A percentile compares a stretch with the other conserved stretches of the same genome.
These are phyloP conservation scores for Whitmania pigra DNA, from an alignment of 1,140 invertebrate genomes.

Conservation along the genomic window DNA sequence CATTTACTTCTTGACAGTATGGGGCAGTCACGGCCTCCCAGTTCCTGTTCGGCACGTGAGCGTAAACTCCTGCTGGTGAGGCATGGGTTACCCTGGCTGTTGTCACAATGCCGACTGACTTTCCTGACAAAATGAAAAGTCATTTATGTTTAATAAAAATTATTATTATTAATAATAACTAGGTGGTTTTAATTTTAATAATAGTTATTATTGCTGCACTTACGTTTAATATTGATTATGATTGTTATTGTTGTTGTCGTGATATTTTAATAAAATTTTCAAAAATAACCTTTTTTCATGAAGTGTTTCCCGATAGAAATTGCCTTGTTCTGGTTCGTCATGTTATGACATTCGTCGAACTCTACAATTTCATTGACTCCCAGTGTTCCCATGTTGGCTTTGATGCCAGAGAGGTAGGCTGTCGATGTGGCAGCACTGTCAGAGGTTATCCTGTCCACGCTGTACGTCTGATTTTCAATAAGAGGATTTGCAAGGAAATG, in stretches of 20 bases:
- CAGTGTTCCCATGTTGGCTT: slow-evolving; percentile 63
- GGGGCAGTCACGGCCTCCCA: slow-evolving; percentile 35
- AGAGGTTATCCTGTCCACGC: slow-evolving; percentile 68
- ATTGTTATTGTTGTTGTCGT: no score
- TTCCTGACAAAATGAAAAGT: slow-evolving; percentile 45
- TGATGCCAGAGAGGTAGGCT: slow-evolving; percentile 70
- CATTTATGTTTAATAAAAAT: no score
- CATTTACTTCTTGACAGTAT: slow-evolving; percentile 37
- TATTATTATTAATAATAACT: no score
- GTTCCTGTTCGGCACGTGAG: slow-evolving; percentile 54
- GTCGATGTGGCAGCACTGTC: slow-evolving; percentile 80
- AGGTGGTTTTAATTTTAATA: no score
- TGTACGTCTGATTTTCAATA: slow-evolving; percentile 56
- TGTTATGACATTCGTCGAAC: slow-evolving; percentile 34
- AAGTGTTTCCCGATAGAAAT: slow-evolving; percentile 8
- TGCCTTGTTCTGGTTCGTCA: slow-evolving; percentile 36
- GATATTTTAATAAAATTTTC: background rate
- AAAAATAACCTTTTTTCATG: background rate
- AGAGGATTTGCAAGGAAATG: no score
- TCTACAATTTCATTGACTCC: slow-evolving; percentile 61
- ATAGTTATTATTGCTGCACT: no score
- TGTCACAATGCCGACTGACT: slow-evolving; percentile 73
- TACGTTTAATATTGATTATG: no score
- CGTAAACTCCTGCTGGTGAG: slow-evolving; percentile 71
- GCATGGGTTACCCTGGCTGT: slow-evolving; percentile 81